Base-by-base conservation (phyloP, 2,113 vertebrate genomes). In the Pygoscelis adeliae region DNA sequence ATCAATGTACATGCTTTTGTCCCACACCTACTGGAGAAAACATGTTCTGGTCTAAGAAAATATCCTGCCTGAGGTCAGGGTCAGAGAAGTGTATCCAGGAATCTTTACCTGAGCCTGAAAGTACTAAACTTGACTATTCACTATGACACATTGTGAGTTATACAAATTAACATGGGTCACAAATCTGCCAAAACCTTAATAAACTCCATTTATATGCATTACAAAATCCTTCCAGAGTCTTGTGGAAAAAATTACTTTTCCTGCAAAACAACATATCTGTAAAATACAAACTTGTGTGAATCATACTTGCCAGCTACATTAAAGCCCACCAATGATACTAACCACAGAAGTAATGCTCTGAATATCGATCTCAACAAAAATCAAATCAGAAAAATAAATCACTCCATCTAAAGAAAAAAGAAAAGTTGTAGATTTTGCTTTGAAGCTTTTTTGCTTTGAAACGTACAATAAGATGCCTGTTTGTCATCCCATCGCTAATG, bases 221-320 rank as follows among this genome's bases (percentile, higher is more conserved):
- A 92, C 63, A 97, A 93, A 92, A 81, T 50, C 63, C 47, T 87
- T 81, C 73, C 46, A 83, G 49, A 67, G 47, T 13, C 71, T 30
- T 71, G 58, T 76, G 83, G 83, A 84, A 96, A 96, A 94, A 67
- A 77, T 47, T 87, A 93, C 50, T 83, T 81, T 90, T 69, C 25
- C 55, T 83, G 38, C 1, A n/a, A 74, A 76, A 78, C 66, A 26
- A 15, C 0, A 0, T n/a, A 53, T 26, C 55, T 77, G 17, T 63
- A 85, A 92, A 89, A 58, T 5, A 34, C 19, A 71, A 96, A 23
- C 14, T 56, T 72, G 52, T 53, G 46, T 83, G 74, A 88, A 46
- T 72, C 44, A 50, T 32, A 80, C 15, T 53, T 62, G 58, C 71
- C 58, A 92, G 74, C 46, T 69, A 36, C 66, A 56, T 36, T 18